Conservation (phyloP, 37 sponge, comb jelly and placozoan genomes). For the Cladorhizidae sp. region DNA sequence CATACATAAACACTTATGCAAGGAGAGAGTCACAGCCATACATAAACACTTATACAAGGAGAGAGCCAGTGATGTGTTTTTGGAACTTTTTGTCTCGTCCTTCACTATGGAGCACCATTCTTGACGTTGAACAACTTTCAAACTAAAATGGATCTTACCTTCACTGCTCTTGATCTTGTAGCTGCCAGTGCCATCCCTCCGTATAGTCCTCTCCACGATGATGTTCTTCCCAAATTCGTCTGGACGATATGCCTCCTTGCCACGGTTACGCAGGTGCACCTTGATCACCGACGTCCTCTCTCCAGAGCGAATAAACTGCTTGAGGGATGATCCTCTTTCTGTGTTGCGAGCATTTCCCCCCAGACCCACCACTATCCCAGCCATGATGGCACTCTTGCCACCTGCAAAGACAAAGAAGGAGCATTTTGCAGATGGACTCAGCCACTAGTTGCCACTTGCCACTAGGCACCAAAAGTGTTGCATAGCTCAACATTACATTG, state of each 20-base stretch:
- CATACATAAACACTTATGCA: too few species aligned
- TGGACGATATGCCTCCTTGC: constrained; percentile 65
- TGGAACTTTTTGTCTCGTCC: too few species aligned
- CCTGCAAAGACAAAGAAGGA: constrained; percentile 45
- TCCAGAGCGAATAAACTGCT: constrained; percentile 86
- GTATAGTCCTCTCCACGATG: constrained; percentile 69
- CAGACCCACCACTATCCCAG: constrained; percentile 88
- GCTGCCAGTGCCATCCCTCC: constrained; percentile 64
- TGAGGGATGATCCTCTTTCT: constrained; percentile 81
- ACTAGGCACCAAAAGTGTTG: too few species aligned
- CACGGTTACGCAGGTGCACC: constrained; percentile 69
- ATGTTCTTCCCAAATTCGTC: constrained; percentile 80
- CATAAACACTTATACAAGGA: too few species aligned
- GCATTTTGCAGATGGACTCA: too few species aligned
- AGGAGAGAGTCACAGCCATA: too few species aligned
- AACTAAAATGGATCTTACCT: background rate
- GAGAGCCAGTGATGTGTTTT: too few species aligned
- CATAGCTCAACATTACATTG: too few species aligned
- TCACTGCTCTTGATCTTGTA: constrained; percentile 79
- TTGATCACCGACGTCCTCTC: constrained; percentile 62
- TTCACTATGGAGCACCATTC: too few species aligned
- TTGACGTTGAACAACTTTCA: too few species aligned
- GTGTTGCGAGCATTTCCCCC: constrained; percentile 91
- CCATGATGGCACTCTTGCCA: constrained; percentile 99
- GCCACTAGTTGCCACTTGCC: too few species aligned